phyloP scores from a whole-genome alignment of 2,113 vertebrate species.

The Probosciger aterrimus region DNA sequence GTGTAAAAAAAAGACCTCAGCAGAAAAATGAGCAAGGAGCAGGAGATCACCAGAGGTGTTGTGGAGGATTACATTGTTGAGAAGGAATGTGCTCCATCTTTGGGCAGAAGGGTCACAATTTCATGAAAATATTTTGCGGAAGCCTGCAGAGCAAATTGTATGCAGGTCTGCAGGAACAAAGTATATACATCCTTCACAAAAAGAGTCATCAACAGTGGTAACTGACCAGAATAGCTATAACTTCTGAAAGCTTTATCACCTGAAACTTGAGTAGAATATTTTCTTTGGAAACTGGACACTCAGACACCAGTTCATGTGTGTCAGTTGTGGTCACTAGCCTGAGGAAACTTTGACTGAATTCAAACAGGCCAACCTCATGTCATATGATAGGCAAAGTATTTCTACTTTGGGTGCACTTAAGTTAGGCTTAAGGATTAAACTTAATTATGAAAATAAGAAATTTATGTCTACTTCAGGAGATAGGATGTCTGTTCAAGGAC shows the following conservation, averaged over 20 bases:
- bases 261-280: background rate
- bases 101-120: background rate
- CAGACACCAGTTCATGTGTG: background rate
- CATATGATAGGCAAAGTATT: background rate
- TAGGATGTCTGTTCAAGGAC: background rate
- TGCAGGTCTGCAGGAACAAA: background rate
- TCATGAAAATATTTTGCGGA: background rate
- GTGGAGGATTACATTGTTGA: background rate
- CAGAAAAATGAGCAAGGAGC: background rate
- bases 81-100: background rate
- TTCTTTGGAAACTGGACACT: background rate
- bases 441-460: background rate
- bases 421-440: background rate
- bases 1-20: background rate
- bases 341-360: background rate
- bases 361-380: background rate
- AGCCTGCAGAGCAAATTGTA: background rate
- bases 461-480: background rate
- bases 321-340: background rate
- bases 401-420: background rate
- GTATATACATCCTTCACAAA: background rate
- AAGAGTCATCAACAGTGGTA: background rate
- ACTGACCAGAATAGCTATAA: background rate
- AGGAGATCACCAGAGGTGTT: background rate
- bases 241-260: background rate